Percentiles rank a stretch among this genome's conserved stretches.
phyloP scores from a whole-genome alignment of 2,888 invertebrate genomes.

The Cyclophora punctaria region DNA sequence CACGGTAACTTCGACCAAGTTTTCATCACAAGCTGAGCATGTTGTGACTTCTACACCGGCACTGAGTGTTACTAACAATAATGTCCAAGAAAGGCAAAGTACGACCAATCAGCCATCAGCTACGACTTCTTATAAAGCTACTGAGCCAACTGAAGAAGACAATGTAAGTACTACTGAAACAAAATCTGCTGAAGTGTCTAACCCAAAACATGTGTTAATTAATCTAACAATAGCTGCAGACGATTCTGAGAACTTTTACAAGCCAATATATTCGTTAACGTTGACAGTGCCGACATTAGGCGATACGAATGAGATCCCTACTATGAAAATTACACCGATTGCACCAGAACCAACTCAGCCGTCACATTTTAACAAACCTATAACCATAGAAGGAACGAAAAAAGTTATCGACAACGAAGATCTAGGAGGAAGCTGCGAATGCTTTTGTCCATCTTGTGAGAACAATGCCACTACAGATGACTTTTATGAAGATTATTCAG shows the following conservation, averaged over 20 bases:
- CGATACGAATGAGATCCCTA: constrained; percentile 66
- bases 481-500: constrained; percentile 52
- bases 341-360: constrained; percentile 55
- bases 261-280: constrained; percentile 85
- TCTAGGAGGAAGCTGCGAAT: constrained; percentile 82
- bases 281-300: constrained; percentile 84
- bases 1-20: constrained; percentile 32
- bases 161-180: constrained; percentile 45
- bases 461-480: constrained; percentile 44
- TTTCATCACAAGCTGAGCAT: constrained; percentile 41
- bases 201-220: constrained; percentile 81
- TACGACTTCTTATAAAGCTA: constrained; percentile 20
- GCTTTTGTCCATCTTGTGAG: constrained; percentile 82
- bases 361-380: constrained; percentile 59
- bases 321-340: constrained; percentile 72
- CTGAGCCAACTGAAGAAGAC: constrained; percentile 22
- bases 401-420: constrained; percentile 35
- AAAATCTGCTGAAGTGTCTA: constrained; percentile 47
- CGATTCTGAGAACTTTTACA: constrained; percentile 60
- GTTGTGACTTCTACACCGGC: constrained; percentile 34
- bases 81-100: constrained; percentile 28
- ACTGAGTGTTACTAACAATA: constrained; percentile 38
- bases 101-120: neutral
- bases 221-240: constrained; percentile 89
- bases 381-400: constrained; percentile 46